A percentile compares a stretch with the other conserved stretches of the same genome.
Evolutionary conservation across 2,888 invertebrate species (phyloP).

Genomic region (Amphipyra tragopoginis): DNA sequence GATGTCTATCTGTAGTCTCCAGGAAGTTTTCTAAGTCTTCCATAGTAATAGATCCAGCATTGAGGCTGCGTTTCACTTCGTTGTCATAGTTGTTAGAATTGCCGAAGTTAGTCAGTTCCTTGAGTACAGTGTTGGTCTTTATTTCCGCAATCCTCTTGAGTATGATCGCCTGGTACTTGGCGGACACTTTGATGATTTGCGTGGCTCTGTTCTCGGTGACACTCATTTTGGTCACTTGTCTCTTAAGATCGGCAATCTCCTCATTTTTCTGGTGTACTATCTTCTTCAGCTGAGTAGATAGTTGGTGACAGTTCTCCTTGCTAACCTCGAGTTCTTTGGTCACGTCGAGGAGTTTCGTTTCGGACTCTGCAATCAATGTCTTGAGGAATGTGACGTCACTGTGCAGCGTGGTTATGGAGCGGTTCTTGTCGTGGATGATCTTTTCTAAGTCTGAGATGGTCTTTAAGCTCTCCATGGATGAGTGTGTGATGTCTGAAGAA

Average conservation of each 20-base stretch:
- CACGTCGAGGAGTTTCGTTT: conserved; percentile 79
- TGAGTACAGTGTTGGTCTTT: conserved; percentile 81
- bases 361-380: conserved; percentile 81
- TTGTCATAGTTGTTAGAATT: conserved; percentile 74
- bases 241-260: conserved; percentile 83
- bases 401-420: conserved; percentile 80
- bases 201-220: conserved; percentile 79
- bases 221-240: conserved; percentile 81
- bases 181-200: conserved; percentile 85
- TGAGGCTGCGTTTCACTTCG: conserved; percentile 76
- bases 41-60: conserved; percentile 81
- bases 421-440: conserved; percentile 82
- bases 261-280: conserved; percentile 84
- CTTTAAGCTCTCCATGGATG: conserved; percentile 80
- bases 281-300: conserved; percentile 82
- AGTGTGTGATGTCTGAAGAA: conserved; percentile 78
- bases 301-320: conserved; percentile 79
- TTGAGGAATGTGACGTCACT: conserved; percentile 81
- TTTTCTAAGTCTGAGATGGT: conserved; percentile 84
- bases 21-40: conserved; percentile 85
- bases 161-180: conserved; percentile 86
- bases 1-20: conserved; percentile 83
- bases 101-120: conserved; percentile 83
- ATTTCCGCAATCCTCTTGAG: conserved; percentile 83
- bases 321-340: conserved; percentile 79